Evolutionary conservation across 2,113 vertebrate genomes (phyloP).

Genomic region (Cygnus atratus): DNA sequence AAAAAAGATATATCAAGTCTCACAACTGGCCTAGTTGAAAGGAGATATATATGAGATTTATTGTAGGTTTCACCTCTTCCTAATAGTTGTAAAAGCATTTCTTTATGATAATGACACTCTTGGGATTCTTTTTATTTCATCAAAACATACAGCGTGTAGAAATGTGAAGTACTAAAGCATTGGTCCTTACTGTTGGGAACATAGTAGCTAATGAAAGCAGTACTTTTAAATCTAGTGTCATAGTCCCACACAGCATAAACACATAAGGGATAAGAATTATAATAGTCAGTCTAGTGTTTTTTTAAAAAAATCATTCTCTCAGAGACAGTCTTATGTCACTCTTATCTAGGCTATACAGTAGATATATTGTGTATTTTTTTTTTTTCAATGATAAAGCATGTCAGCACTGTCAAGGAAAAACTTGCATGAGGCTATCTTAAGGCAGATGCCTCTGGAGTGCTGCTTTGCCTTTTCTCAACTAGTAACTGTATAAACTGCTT

Average conservation of each 20-base stretch:
- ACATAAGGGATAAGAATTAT: background rate
- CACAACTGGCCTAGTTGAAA: background rate
- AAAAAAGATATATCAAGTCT: background rate
- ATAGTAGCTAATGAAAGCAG: background rate
- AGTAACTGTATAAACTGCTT: slow-evolving; percentile 60
- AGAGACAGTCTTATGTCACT: background rate
- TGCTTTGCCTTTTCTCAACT: slow-evolving; percentile 42
- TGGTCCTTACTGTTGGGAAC: background rate
- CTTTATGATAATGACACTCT: background rate
- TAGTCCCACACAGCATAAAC: background rate
- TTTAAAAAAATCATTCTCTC: background rate
- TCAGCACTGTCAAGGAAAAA: slow-evolving; percentile 6
- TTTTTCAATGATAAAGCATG: background rate
- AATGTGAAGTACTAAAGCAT: background rate
- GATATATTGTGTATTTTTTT: background rate
- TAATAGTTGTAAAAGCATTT: background rate
- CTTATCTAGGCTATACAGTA: background rate
- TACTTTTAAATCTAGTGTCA: background rate
- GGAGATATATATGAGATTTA: background rate
- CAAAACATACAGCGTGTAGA: background rate
- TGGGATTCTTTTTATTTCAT: background rate
- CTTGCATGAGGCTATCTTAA: background rate
- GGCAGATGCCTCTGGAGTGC: background rate
- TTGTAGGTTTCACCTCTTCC: background rate
- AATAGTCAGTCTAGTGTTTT: background rate